These are phyloP conservation scores for Ctenosaura bakeri DNA, from an alignment of 2,797 vertebrate species.

Conservation along the genomic window DNA sequence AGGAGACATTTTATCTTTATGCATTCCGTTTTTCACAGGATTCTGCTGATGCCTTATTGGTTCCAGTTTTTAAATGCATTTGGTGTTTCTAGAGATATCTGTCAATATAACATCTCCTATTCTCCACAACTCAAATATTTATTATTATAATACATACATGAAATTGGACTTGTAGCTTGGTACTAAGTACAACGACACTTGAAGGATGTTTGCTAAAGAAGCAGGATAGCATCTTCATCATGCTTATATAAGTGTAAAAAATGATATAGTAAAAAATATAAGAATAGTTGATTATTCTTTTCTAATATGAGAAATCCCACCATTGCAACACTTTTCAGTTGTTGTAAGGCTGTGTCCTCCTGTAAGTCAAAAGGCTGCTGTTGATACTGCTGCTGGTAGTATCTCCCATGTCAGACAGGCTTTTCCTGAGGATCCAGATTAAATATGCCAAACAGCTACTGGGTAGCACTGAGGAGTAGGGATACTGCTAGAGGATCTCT, in stretches of 20 bases:
- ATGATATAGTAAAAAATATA: not conserved
- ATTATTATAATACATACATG: not conserved
- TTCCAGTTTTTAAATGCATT: not conserved
- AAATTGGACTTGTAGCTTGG: not conserved
- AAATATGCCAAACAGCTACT: too few species aligned
- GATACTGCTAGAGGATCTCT: too few species aligned
- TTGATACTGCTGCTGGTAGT: too few species aligned
- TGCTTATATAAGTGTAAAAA: not conserved
- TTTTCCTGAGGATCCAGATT: too few species aligned
- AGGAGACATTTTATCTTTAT: not conserved
- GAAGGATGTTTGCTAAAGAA: not conserved
- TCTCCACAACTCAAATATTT: constrained; percentile 8
- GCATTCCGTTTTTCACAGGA: not conserved
- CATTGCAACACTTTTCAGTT: too few species aligned
- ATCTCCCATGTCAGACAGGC: too few species aligned
- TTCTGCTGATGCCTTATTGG: not conserved
- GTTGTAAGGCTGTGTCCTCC: too few species aligned
- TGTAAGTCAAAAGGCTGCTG: too few species aligned
- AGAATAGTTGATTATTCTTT: not conserved
- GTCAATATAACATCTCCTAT: not conserved
- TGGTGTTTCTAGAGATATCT: not conserved
- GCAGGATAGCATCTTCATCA: not conserved
- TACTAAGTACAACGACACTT: not conserved
- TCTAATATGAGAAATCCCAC: not conserved
- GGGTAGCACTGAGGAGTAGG: too few species aligned